Evolutionary conservation across 2,113 vertebrate species (phyloP).

Genomic region (Nycticebus coucang): DNA sequence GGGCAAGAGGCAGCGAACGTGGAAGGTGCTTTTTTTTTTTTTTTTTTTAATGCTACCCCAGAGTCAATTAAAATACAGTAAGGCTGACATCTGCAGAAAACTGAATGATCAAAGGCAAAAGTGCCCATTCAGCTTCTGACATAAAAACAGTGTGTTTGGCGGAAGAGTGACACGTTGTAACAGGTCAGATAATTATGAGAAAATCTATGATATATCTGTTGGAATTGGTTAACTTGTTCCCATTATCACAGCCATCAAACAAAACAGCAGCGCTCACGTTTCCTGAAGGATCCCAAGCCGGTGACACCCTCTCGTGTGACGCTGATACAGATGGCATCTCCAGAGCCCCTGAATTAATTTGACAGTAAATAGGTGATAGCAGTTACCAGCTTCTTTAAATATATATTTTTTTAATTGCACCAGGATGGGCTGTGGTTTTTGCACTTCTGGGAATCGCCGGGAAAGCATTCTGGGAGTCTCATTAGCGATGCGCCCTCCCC

Average conservation of each 20-base stretch:
- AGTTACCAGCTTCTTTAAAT: slow-evolving; percentile 77
- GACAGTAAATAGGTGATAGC: slow-evolving; percentile 92
- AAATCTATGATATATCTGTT: slow-evolving; percentile 88
- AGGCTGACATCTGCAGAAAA: slow-evolving; percentile 87
- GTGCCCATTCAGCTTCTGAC: slow-evolving; percentile 85
- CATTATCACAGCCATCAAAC: slow-evolving; percentile 87
- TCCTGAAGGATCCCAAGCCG: slow-evolving; percentile 82
- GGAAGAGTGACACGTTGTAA: slow-evolving; percentile 86
- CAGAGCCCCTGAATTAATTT: slow-evolving; percentile 90
- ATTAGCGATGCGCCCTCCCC: slow-evolving; percentile 84
- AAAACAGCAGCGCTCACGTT: slow-evolving; percentile 81
- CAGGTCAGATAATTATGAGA: slow-evolving; percentile 92
- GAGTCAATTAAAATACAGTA: slow-evolving; percentile 91
- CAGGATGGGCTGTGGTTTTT: slow-evolving; percentile 78
- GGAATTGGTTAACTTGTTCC: slow-evolving; percentile 85
- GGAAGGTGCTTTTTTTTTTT: slow-evolving; percentile 81
- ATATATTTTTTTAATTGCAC: slow-evolving; percentile 89
- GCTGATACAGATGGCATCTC: slow-evolving; percentile 85
- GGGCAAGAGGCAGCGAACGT: slow-evolving; percentile 80
- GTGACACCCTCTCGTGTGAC: slow-evolving; percentile 84
- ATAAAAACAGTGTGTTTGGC: slow-evolving; percentile 86
- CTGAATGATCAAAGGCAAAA: slow-evolving; percentile 86
- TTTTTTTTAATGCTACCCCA: slow-evolving; percentile 86
- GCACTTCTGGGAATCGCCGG: slow-evolving; percentile 89
- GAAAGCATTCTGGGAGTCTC: slow-evolving; percentile 79